Percentiles rank a stretch among this genome's conserved stretches.
phyloP scores from a whole-genome alignment of 2,888 invertebrate species.

The Tricholauxania praeusta region DNA sequence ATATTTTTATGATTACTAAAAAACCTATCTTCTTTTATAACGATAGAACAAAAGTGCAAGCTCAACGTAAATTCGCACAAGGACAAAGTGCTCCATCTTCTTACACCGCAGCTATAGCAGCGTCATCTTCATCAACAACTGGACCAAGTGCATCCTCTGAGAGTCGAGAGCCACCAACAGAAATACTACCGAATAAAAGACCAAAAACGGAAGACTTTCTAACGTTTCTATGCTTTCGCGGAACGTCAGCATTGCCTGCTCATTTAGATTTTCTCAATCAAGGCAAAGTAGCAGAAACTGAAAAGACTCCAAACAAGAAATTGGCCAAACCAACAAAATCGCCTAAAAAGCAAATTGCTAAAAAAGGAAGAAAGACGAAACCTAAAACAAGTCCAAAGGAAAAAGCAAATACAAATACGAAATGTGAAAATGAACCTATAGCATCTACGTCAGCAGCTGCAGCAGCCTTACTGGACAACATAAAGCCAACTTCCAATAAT shows the following conservation, averaged over 20 bases:
- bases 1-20: no score
- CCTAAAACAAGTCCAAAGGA: background rate
- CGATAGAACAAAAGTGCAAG: slow-evolving; percentile 82
- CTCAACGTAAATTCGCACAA: slow-evolving; percentile 90
- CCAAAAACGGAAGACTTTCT: slow-evolving; percentile 89
- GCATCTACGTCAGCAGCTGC: slow-evolving; percentile 33
- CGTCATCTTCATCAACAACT: slow-evolving; percentile 51
- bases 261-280: slow-evolving; percentile 77
- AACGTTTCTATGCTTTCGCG: slow-evolving; percentile 85
- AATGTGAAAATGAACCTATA: slow-evolving; percentile 32
- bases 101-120: slow-evolving; percentile 56
- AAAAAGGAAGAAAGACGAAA: slow-evolving; percentile 28
- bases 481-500: background rate
- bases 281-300: slow-evolving; percentile 60
- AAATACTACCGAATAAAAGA: slow-evolving; percentile 74
- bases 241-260: slow-evolving; percentile 79
- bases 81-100: slow-evolving; percentile 79
- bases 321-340: slow-evolving; percentile 24
- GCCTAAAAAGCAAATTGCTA: slow-evolving; percentile 21
- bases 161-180: slow-evolving; percentile 73
- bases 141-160: slow-evolving; percentile 72
- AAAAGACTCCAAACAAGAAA: slow-evolving; percentile 51
- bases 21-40: slow-evolving; percentile 13
- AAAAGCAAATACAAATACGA: slow-evolving; percentile 19
- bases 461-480: slow-evolving; percentile 18